Evolutionary conservation across 2,797 vertebrate genomes (phyloP), one percentile per base, ranked within the genome.

Genomic region (Chromis chromis): DNA sequence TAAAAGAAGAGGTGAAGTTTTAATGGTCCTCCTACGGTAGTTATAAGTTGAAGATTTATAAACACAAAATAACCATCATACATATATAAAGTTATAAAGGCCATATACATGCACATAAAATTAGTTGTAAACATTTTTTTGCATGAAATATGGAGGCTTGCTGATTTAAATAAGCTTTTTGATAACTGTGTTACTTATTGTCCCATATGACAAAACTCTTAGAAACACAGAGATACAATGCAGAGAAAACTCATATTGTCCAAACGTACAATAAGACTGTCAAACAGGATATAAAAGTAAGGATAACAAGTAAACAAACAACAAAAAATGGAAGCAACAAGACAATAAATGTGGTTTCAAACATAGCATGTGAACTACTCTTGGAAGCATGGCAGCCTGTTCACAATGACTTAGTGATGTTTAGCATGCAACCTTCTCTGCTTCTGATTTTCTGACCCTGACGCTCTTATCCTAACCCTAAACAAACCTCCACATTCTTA

Each of bases 1-100:
- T 65, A 22, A 58, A 53, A 40, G 21, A 31, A 19, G 21, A 61
- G 24, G 56, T 56, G 11, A 31, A 61, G 50, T 5, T 62, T 56
- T 33, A 56, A 56, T 4, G 56, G 40, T 40, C 33, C 33, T 44
- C 12, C n/a, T 31, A 3, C 24, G 12, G 6, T 17, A 1, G 4
- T 24, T 9, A 21, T n/a, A 48, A 7, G 16, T 42, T 42, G 39
- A 42, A 42, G 39, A 13, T 42, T 40, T 40, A 40, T 11, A 11
- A 40, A n/a, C 39, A 40, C 44, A 48, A n/a, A 46, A 46, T 21
- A 48, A 48, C 19, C 46, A 21, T 48, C n/a, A 48, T 10, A 48
- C 46, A n/a, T n/a, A 21, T 48, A 33, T 10, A 11, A 19, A 44
- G 7, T 44, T 10, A 48, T 48, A 10, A 9, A 21, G 46, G 19